Evolutionary conservation across 2,113 vertebrate species (phyloP).

Genomic region (Oceanodroma tethys): DNA sequence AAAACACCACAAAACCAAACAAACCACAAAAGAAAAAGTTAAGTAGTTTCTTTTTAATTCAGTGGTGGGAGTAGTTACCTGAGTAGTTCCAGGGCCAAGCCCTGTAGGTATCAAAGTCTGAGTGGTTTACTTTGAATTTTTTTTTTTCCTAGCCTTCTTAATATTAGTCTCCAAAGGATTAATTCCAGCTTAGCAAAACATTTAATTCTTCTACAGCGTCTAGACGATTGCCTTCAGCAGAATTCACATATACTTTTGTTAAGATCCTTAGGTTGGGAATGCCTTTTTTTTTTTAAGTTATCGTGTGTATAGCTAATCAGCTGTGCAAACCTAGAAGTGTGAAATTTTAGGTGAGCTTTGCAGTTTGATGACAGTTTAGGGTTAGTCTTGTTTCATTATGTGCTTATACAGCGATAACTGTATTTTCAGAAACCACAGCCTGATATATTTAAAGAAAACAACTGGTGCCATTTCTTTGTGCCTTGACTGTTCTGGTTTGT

Average conservation of each 20-base stretch:
- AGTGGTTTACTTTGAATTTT: not conserved
- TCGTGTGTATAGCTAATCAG: not conserved
- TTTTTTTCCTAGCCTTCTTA: not conserved
- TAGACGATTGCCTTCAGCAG: not conserved
- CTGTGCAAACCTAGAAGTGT: not conserved
- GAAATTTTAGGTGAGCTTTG: not conserved
- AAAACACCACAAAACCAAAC: not conserved
- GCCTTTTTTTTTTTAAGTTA: not conserved
- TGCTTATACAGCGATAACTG: not conserved
- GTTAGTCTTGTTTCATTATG: not conserved
- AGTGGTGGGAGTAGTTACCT: not conserved
- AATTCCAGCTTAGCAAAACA: not conserved
- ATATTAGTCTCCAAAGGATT: not conserved
- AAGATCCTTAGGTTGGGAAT: not conserved
- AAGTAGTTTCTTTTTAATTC: not conserved
- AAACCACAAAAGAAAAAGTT: not conserved
- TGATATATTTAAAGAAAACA: not conserved
- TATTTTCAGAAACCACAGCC: not conserved
- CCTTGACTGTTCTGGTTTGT: not conserved
- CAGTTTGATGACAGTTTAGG: not conserved
- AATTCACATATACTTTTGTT: not conserved
- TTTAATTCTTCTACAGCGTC: not conserved
- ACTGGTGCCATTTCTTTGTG: not conserved
- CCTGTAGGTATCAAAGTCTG: not conserved
- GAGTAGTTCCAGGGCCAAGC: not conserved